Base-by-base conservation (phyloP, 2,113 vertebrate genomes). In the Microcebus tavaratra region DNA sequence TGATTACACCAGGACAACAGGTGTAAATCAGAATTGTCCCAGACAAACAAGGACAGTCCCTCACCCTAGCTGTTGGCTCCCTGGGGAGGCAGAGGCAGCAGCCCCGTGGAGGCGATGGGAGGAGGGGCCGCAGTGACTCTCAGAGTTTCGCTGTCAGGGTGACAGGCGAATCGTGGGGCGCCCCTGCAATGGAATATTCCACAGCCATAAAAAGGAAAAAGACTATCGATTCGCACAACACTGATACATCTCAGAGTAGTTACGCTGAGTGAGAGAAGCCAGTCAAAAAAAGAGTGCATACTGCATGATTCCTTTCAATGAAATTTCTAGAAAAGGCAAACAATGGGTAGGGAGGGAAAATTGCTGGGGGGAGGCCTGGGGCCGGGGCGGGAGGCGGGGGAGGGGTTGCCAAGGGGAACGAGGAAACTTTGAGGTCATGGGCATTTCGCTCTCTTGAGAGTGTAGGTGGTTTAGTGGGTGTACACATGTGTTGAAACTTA, bases 71-170 rank as follows among this genome's bases (percentile, higher is more conserved):
- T 2, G 21, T 1, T 0, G 8, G 67, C 7, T 36, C 68, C 21
- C 18, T 61, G 61, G 36, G 23, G 59, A 87, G 13, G 4, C 42
- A 3, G 31, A 31, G 42, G 25, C 42, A 31, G 21, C 36, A 88
- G 15, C 63, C 70, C 5, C 0, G 0, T 3, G 1, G 36, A 31
- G 65, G 63, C 6, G 53, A 5, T 18, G 9, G 10, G 4, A 5
- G 9, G 21, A 7, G 45, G 11, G 1, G 5, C 29, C 18, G 45
- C 50, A 1, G 2, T 34, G 68, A 50, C 72, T 31, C 53, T 76
- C 18, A 1, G 23, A 21, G 42, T 20, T 59, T 86, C 12, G 3
- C 23, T 48, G 42, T 45, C 5, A 29, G 53, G 63, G 36, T 53
- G 34, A 65, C 1, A 1, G 63, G 21, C 67, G 45, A 14, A 31